phyloP scores from a whole-genome alignment of 1,140 invertebrate species.

The Notospermus geniculatus region DNA sequence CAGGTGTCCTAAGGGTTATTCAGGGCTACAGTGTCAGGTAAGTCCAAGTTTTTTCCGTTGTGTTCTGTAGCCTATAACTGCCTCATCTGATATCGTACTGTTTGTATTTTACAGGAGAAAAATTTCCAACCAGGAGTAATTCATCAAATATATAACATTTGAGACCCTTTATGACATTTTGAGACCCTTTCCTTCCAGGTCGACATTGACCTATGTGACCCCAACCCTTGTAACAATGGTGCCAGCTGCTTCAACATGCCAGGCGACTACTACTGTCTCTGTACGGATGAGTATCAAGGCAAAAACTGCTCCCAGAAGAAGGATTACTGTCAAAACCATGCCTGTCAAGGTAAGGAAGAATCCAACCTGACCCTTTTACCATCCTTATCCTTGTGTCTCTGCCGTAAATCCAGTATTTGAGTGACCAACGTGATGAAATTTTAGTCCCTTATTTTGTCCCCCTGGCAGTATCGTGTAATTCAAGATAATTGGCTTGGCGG shows the following conservation, averaged over 20 bases:
- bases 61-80: background rate
- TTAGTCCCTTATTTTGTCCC: no score
- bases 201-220: slow-evolving; percentile 55
- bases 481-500: no score
- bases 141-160: no score
- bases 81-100: background rate
- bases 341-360: slow-evolving; percentile 37
- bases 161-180: no score
- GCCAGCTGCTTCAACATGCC: slow-evolving; percentile 59
- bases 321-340: slow-evolving; percentile 16
- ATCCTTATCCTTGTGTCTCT: no score
- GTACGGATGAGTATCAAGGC: slow-evolving; percentile 32
- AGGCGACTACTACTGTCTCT: slow-evolving; percentile 49
- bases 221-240: slow-evolving; percentile 74
- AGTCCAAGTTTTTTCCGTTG: background rate
- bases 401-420: no score
- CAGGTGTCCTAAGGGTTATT: slow-evolving; percentile 61
- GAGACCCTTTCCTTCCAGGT: slow-evolving; percentile 33
- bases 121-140: background rate
- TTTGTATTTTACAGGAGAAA: background rate
- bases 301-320: slow-evolving; percentile 34
- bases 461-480: no score
- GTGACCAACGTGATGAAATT: no score
- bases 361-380: no score
- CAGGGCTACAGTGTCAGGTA: slow-evolving; percentile 47